Percentiles rank a stretch among this genome's conserved stretches.
These are phyloP conservation scores for Sialia sialis DNA, from an alignment of 2,113 vertebrate species.

Conservation along the genomic window DNA sequence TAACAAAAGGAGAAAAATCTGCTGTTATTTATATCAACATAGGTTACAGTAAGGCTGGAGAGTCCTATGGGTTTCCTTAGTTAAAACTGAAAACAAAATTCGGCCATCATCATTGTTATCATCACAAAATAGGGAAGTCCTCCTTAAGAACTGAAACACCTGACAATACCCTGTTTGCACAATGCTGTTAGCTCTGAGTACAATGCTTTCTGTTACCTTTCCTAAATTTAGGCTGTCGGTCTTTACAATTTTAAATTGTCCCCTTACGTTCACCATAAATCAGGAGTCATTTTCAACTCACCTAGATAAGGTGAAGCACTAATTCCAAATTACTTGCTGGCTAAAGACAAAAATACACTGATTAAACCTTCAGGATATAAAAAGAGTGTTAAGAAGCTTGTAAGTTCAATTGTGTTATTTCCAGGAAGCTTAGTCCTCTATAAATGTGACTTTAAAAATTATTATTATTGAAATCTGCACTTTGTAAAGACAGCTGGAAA, in stretches of 20 bases:
- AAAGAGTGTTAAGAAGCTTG: slow-evolving; percentile 42
- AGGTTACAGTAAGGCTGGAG: neutral
- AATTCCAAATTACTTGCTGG: neutral
- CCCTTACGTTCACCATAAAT: neutral
- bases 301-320: neutral
- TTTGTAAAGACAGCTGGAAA: neutral
- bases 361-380: slow-evolving; percentile 8
- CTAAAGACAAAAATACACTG: neutral
- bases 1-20: neutral
- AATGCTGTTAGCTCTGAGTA: neutral
- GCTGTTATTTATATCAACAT: neutral
- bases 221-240: slow-evolving; percentile 9
- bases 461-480: neutral
- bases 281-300: neutral
- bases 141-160: neutral
- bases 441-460: neutral
- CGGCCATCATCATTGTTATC: neutral
- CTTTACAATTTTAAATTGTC: neutral
- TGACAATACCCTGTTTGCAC: neutral
- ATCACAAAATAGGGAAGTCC: neutral
- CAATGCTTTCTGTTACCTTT: neutral
- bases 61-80: neutral
- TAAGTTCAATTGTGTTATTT: slow-evolving; percentile 5
- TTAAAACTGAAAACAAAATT: neutral
- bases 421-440: slow-evolving; percentile 17